These are phyloP conservation scores for Oreochromis mossambicus DNA, from an alignment of 2,797 vertebrate species.

Conservation along the genomic window DNA sequence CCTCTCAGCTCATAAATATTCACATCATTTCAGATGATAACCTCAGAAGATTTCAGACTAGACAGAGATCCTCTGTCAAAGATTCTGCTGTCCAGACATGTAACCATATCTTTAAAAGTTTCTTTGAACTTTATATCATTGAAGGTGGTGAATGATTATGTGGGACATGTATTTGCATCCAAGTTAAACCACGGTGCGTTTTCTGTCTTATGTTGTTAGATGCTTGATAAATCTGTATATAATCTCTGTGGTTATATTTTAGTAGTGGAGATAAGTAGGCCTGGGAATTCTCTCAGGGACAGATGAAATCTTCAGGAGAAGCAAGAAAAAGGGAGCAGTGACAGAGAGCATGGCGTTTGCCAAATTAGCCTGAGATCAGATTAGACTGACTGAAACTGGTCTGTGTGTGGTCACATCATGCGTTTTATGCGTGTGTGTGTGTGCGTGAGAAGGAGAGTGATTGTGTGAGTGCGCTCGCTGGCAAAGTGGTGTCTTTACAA, in stretches of 20 bases:
- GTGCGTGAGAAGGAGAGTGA: neutral
- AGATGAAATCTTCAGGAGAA: constrained; percentile 38
- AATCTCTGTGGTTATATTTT: neutral
- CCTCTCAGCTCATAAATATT: constrained; percentile 76
- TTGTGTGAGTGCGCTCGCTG: constrained; percentile 13
- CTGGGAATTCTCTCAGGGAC: constrained; percentile 42
- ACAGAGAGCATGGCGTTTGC: constrained; percentile 30
- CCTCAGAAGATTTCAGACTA: constrained; percentile 61
- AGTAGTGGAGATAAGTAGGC: constrained; percentile 1
- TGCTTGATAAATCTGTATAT: neutral
- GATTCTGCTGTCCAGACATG: constrained; percentile 43
- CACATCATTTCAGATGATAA: constrained; percentile 69
- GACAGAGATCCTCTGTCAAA: constrained; percentile 64
- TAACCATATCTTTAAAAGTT: constrained; percentile 59
- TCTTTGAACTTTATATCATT: constrained; percentile 44
- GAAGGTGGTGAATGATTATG: neutral
- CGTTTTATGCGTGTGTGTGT: neutral
- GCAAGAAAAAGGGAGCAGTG: constrained; percentile 24
- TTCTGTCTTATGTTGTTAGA: neutral
- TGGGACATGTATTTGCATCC: constrained; percentile 20
- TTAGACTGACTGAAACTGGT: constrained; percentile 24
- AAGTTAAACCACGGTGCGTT: neutral
- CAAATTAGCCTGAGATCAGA: constrained; percentile 58
- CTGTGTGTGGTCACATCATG: constrained; percentile 46
- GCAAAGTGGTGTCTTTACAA: constrained; percentile 46